Base-by-base conservation (phyloP, 1,140 invertebrate genomes). In the Pseudomyrmex sp. region DNA sequence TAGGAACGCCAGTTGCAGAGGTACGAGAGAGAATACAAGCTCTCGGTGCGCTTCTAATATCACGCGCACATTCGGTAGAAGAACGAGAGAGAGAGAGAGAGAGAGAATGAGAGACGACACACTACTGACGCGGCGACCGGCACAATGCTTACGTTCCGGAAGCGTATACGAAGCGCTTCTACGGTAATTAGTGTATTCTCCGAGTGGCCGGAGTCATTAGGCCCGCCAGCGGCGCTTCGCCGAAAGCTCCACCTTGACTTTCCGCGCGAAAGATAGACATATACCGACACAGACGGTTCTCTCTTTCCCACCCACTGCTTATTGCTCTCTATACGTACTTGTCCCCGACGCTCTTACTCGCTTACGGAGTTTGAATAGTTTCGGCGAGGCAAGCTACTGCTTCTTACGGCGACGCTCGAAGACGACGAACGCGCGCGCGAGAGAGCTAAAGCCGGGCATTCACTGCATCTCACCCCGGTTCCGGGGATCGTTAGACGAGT, bases 121-220 rank as follows among this genome's bases (percentile, higher is more conserved):
- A 80, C 35, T 7, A 69, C 54, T 10, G 54, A 20, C 12, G 23
- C 61, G 44, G 50, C 75, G 58, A 82, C 68, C 52, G 44, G 58
- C 20, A 59, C 54, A 89, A 89, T 89, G 84, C 76, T 85, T 76
- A 83, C 73, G 80, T 89, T 83, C 75, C 87, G 88, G 88, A 88
- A 89, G 76, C 84, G 88, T 89, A 75, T 89, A 88, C 88, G 87
- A 86, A 82, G 87, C 84, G 87, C 88, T 88, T 88, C 85, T 87
- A 86, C 76, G 80, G 82, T 89, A 89, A 89, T 89, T 89, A 89
- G 88, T 89, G 87, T 89, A 89, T 89, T 89, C 88, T 89, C 88
- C 74, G 85, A 89, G 87, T 89, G 87, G 88, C 85, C 87, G 68
- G 87, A 89, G 88, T 89, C 88, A 89, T 89, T 89, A 89, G 88